Evolutionary conservation across 2,888 invertebrate genomes (phyloP).

Genomic region (Mimumesa dahlbomi): DNA sequence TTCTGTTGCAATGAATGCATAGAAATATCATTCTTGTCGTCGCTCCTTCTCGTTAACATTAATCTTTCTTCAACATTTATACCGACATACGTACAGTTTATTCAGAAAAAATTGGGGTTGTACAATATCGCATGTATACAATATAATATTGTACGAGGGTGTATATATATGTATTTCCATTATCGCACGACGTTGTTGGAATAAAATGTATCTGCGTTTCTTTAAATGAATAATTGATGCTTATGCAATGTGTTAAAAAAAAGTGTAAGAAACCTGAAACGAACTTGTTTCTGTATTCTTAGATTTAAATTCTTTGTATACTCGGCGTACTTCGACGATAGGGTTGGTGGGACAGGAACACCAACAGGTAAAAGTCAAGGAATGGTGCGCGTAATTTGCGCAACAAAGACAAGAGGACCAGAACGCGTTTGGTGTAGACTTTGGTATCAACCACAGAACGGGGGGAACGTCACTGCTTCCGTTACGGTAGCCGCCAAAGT

Average conservation of each 20-base stretch:
- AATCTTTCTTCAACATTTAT: too few relatives aligned
- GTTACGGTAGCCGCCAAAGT: conserved; percentile 88
- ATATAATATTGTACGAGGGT: too few relatives aligned
- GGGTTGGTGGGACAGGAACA: conserved; percentile 76
- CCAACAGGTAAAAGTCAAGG: conserved; percentile 81
- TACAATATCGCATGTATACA: too few relatives aligned
- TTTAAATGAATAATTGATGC: too few relatives aligned
- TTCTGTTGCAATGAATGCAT: too few relatives aligned
- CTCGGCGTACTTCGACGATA: conserved; percentile 92
- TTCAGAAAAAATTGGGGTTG: too few relatives aligned
- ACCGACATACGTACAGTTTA: too few relatives aligned
- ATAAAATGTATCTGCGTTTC: not conserved
- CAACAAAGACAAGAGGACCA: conserved; percentile 92
- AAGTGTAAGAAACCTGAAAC: not conserved
- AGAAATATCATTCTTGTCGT: too few relatives aligned
- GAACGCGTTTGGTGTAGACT: conserved; percentile 91
- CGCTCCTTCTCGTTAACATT: too few relatives aligned
- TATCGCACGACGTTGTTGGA: not conserved
- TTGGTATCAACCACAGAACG: conserved; percentile 84
- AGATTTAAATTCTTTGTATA: conserved; percentile 95
- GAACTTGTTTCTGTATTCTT: conserved; percentile 50
- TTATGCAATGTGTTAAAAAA: too few relatives aligned
- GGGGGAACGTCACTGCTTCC: conserved; percentile 77
- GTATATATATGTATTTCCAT: too few relatives aligned
- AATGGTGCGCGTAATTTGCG: conserved; percentile 90